phyloP scores from a whole-genome alignment of 1,140 invertebrate species.

The Subanguina moxae region DNA sequence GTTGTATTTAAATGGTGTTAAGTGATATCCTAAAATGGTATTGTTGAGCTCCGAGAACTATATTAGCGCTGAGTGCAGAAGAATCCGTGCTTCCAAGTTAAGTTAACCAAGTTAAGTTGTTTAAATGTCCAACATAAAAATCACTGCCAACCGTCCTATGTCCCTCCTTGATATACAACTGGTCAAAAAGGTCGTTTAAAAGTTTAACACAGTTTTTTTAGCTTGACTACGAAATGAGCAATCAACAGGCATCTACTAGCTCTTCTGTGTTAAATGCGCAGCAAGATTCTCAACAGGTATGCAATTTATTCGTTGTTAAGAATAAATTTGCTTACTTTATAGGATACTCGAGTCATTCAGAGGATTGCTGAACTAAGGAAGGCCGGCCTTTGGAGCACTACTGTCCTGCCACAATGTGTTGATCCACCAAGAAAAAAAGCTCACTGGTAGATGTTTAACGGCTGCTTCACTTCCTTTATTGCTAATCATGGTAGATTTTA shows the following conservation, averaged over 20 bases:
- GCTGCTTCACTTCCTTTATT: too few relatives aligned
- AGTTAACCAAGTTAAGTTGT: too few relatives aligned
- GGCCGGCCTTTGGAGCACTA: constrained; percentile 47
- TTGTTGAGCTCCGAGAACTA: too few relatives aligned
- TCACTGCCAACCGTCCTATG: too few relatives aligned
- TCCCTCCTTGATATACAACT: too few relatives aligned
- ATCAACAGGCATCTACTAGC: constrained; percentile 34
- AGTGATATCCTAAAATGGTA: too few relatives aligned
- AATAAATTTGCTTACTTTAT: neutral
- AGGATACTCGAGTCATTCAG: constrained; percentile 33
- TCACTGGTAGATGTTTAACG: constrained; percentile 70
- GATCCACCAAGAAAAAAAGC: constrained; percentile 52
- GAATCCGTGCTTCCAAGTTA: too few relatives aligned
- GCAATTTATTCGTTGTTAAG: neutral
- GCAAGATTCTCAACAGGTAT: constrained; percentile 25
- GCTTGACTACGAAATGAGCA: constrained; percentile 21
- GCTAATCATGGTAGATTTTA: too few relatives aligned
- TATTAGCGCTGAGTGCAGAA: too few relatives aligned
- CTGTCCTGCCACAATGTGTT: constrained; percentile 48
- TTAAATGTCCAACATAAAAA: too few relatives aligned
- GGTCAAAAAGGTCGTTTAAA: too few relatives aligned
- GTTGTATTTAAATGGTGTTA: too few relatives aligned
- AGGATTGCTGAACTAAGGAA: constrained; percentile 40
- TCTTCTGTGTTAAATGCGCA: constrained; percentile 33
- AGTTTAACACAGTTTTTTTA: neutral